A percentile compares a stretch with the other conserved stretches of the same genome.
Conservation (phyloP, 2,888 invertebrate species). For the Drosophila pegasa region DNA sequence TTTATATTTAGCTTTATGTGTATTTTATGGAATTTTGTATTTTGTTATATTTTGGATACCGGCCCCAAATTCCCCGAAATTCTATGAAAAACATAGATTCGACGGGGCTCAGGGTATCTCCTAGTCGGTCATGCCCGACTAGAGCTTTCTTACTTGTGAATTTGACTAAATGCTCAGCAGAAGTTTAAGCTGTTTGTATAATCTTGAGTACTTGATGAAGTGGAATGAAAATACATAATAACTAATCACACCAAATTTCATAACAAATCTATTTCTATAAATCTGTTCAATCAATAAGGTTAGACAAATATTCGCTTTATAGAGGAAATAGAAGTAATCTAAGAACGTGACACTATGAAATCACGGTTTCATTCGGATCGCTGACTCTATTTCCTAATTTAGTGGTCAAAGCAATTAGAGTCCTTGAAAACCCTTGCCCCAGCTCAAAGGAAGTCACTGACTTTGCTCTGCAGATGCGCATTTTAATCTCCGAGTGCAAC, state of each 20-base stretch:
- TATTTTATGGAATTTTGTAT: no score
- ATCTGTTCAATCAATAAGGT: neutral
- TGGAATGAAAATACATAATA: no score
- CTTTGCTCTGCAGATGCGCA: slow-evolving; percentile 47
- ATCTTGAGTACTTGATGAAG: no score
- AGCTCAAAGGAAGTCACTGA: neutral
- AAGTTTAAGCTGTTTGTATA: no score
- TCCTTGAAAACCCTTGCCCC: slow-evolving; percentile 8
- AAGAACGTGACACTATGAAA: neutral
- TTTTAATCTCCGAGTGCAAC: slow-evolving; percentile 69
- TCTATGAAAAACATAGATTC: no score
- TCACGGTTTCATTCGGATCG: neutral
- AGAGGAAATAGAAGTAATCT: neutral
- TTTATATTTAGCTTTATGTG: no score
- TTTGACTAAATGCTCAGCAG: no score
- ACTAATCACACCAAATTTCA: neutral
- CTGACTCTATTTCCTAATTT: slow-evolving; percentile 8
- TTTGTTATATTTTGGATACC: no score
- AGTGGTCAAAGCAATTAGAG: slow-evolving; percentile 36
- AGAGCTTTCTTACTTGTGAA: no score
- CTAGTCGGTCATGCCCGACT: no score
- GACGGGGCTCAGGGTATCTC: no score
- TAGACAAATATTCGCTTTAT: neutral
- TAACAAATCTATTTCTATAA: neutral
- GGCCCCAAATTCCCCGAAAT: no score